phyloP scores from a whole-genome alignment of 2,797 vertebrate species.

The Cercopithecus hamlyni region DNA sequence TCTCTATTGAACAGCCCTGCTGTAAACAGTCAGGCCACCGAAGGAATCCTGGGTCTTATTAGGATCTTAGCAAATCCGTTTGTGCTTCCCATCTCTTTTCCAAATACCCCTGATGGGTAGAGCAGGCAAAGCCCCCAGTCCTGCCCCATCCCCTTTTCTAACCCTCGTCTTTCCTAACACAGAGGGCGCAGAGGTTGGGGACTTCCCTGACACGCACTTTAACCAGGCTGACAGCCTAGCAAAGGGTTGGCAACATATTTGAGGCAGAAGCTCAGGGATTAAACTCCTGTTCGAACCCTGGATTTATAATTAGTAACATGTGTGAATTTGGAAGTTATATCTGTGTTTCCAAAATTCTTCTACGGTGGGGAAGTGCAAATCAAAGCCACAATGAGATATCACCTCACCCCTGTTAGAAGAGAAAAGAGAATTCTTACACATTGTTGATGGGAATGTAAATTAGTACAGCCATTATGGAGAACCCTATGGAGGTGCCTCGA shows the following conservation, averaged over 20 bases:
- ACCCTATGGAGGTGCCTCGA: not conserved
- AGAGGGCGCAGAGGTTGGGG: not conserved
- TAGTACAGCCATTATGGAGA: not conserved
- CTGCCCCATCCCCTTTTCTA: not conserved
- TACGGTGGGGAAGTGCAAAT: not conserved
- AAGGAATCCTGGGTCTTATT: not conserved
- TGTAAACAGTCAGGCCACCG: not conserved
- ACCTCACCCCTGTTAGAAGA: not conserved
- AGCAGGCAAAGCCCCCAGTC: not conserved
- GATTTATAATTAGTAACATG: not conserved
- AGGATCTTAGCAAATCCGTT: not conserved
- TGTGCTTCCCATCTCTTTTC: not conserved
- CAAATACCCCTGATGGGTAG: not conserved
- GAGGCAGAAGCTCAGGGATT: not conserved
- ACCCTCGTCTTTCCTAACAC: not conserved
- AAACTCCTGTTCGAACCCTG: not conserved
- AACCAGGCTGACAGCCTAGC: not conserved
- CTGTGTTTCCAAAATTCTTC: not conserved
- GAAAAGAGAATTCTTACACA: not conserved
- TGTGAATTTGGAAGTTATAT: not conserved
- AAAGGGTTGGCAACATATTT: not conserved
- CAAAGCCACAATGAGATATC: not conserved
- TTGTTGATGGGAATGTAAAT: not conserved
- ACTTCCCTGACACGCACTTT: not conserved
- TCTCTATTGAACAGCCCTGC: not conserved